phyloP scores from a whole-genome alignment of 2,113 vertebrate species.

The Chinchilla lanigera region DNA sequence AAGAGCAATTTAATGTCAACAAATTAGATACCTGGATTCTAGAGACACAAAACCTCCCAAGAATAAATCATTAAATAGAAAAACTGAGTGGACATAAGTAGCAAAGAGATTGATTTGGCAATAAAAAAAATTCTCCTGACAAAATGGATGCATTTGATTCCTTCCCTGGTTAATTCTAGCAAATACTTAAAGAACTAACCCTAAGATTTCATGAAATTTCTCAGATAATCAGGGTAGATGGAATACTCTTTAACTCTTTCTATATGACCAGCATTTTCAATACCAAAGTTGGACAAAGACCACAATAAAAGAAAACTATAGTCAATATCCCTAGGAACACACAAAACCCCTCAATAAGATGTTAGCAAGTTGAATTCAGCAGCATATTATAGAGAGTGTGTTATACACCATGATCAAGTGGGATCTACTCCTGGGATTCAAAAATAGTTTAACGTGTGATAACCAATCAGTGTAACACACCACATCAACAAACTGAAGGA shows the following conservation, averaged over 20 bases:
- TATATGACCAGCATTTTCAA: not conserved
- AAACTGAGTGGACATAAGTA: not conserved
- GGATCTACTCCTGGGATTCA: not conserved
- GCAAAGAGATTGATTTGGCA: not conserved
- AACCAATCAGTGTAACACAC: not conserved
- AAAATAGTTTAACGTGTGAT: not conserved
- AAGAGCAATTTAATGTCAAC: not conserved
- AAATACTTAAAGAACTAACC: not conserved
- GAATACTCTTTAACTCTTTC: not conserved
- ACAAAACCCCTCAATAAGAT: not conserved
- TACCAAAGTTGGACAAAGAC: not conserved
- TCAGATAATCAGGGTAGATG: not conserved
- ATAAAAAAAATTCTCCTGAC: not conserved
- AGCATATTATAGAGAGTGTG: not conserved
- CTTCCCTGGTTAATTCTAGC: not conserved
- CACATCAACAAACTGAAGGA: not conserved
- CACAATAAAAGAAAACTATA: not conserved
- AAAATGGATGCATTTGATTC: not conserved
- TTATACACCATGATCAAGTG: not conserved
- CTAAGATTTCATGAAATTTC: not conserved
- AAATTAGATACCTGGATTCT: not conserved
- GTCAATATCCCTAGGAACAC: not conserved
- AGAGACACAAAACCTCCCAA: not conserved
- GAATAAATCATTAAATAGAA: not conserved
- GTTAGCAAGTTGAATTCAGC: not conserved